A percentile compares a stretch with the other conserved stretches of the same genome.
Evolutionary conservation across 2,113 vertebrate species (phyloP).

Genomic region (Lepus americanus): DNA sequence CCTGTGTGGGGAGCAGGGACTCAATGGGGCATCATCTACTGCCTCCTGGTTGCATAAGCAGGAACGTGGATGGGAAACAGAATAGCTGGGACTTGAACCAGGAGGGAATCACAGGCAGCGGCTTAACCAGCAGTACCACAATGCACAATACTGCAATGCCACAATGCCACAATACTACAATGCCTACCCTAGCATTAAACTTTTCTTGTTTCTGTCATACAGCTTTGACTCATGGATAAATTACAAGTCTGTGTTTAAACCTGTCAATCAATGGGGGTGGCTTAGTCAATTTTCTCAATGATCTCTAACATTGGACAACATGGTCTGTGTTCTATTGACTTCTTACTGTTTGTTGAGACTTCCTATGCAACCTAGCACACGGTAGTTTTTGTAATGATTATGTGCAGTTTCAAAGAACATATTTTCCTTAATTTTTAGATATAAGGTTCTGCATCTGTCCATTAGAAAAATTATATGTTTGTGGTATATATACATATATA

Average conservation of each 20-base stretch:
- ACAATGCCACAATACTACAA: no score
- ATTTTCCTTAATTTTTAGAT: not conserved
- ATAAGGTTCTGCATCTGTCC: not conserved
- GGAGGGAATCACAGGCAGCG: no score
- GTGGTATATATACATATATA: no score
- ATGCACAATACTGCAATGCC: no score
- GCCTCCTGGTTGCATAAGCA: no score
- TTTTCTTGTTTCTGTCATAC: not conserved
- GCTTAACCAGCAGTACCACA: no score
- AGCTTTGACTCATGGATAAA: not conserved
- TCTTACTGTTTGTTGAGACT: not conserved
- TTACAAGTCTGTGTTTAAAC: not conserved
- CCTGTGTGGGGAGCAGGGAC: no score
- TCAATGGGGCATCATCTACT: no score
- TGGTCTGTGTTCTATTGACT: not conserved
- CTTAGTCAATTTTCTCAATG: not conserved
- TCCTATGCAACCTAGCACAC: not conserved
- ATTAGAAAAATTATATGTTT: not conserved
- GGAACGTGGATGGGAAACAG: no score
- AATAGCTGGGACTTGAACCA: no score
- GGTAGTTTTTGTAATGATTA: not conserved
- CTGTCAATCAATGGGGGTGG: not conserved
- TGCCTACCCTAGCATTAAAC: not conserved
- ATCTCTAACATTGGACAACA: not conserved
- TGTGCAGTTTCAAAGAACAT: not conserved